phyloP scores from a whole-genome alignment of 1,140 invertebrate species.

The Drosophila punjabiensis region DNA sequence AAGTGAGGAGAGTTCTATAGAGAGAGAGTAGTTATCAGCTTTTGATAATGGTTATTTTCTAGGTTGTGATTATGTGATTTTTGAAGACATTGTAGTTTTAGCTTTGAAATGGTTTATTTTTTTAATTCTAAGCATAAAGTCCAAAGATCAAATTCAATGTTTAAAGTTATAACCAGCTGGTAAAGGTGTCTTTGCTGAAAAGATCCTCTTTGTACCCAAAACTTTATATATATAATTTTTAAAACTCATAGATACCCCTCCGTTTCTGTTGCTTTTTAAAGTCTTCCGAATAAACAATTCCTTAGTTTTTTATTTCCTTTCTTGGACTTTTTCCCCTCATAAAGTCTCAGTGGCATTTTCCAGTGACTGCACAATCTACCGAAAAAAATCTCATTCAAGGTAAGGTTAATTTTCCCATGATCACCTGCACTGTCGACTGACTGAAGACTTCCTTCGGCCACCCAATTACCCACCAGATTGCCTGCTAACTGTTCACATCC shows the following conservation, averaged over 20 bases:
- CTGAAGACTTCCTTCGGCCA: conserved; percentile 23
- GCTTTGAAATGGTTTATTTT: not conserved
- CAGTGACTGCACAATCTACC: conserved; percentile 24
- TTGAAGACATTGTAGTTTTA: not conserved
- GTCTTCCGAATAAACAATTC: not conserved
- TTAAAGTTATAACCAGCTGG: too few relatives aligned
- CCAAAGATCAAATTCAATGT: not conserved
- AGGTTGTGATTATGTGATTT: not conserved
- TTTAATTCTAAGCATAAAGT: not conserved
- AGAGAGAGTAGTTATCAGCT: not conserved
- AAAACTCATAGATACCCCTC: not conserved
- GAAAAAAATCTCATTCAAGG: conserved; percentile 19
- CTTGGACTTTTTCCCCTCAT: not conserved
- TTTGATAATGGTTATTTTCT: not conserved
- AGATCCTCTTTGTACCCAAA: not conserved
- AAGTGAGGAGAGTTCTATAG: not conserved
- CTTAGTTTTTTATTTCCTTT: not conserved
- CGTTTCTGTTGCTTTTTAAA: not conserved
- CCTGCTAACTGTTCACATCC: conserved; percentile 72
- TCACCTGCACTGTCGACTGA: conserved; percentile 11
- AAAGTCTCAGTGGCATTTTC: conserved; percentile 4
- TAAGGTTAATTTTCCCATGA: conserved; percentile 27
- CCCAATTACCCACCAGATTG: conserved; percentile 54
- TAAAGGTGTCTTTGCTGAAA: too few relatives aligned
- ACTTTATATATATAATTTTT: not conserved